Evolutionary conservation across 2,888 invertebrate species (phyloP).

Genomic region (Ichneumoninae sp.): DNA sequence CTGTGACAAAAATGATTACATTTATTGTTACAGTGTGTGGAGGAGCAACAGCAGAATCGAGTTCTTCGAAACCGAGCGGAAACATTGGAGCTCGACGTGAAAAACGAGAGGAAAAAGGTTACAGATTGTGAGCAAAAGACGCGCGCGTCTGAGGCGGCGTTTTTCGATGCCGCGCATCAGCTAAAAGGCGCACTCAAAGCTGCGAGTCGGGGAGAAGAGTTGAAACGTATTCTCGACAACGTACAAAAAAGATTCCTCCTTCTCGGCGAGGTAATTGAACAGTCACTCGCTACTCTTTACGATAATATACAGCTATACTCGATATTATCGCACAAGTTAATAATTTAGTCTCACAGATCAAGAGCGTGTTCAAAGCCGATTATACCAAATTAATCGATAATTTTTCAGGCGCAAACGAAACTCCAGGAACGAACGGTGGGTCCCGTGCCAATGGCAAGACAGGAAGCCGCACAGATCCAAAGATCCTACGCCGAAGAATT

Average conservation of each 20-base stretch:
- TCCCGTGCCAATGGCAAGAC: slow-evolving; percentile 77
- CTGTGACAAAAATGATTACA: slow-evolving; percentile 14
- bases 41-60: slow-evolving; percentile 85
- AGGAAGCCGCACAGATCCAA: slow-evolving; percentile 80
- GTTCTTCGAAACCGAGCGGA: slow-evolving; percentile 85
- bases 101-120: slow-evolving; percentile 84
- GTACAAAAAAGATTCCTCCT: slow-evolving; percentile 81
- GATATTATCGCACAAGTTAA: slow-evolving; percentile 6
- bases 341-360: no score
- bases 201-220: slow-evolving; percentile 82
- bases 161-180: slow-evolving; percentile 84
- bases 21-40: slow-evolving; percentile 84
- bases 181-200: slow-evolving; percentile 83
- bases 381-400: background rate
- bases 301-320: background rate
- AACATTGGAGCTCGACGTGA: slow-evolving; percentile 85
- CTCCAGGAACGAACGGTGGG: slow-evolving; percentile 78
- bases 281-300: background rate
- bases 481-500: slow-evolving; percentile 81
- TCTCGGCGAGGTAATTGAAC: slow-evolving; percentile 78
- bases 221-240: slow-evolving; percentile 79
- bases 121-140: slow-evolving; percentile 77
- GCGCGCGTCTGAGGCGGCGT: slow-evolving; percentile 83
- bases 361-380: no score
- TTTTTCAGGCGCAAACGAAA: slow-evolving; percentile 77